A percentile compares a stretch with the other conserved stretches of the same genome.
phyloP scores from a whole-genome alignment of 2,797 vertebrate genomes.

The Bovichtus diacanthus region DNA sequence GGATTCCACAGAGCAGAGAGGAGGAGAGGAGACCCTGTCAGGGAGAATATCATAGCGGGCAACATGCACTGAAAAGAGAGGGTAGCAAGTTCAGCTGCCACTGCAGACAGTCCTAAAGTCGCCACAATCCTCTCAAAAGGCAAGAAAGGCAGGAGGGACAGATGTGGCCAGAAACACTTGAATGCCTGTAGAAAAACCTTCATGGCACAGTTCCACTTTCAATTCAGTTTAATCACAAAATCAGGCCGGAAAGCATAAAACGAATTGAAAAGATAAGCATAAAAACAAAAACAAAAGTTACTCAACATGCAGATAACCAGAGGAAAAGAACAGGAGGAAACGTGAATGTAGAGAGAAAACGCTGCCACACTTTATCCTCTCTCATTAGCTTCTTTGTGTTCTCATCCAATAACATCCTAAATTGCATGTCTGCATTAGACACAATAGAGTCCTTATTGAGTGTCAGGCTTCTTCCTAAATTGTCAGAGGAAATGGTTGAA shows the following conservation, averaged over 20 bases:
- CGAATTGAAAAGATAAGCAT: constrained; percentile 12
- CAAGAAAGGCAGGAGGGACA: constrained; percentile 8
- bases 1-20: constrained; percentile 81
- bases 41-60: constrained; percentile 56
- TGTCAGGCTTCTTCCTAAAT: constrained; percentile 64
- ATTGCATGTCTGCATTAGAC: constrained; percentile 30
- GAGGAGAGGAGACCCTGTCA: constrained; percentile 67
- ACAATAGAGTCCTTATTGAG: constrained; percentile 56
- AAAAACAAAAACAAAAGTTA: constrained; percentile 5
- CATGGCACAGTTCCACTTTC: neutral
- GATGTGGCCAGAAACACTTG: neutral
- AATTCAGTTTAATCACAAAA: constrained; percentile 12
- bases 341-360: constrained; percentile 4
- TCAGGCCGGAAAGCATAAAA: constrained; percentile 17
- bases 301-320: neutral
- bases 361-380: neutral
- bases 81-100: constrained; percentile 50
- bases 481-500: constrained; percentile 85
- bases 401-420: constrained; percentile 29
- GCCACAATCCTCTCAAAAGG: constrained; percentile 38
- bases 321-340: neutral
- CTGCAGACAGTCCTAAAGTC: constrained; percentile 33
- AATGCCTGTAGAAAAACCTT: constrained; percentile 3
- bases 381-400: constrained; percentile 25
- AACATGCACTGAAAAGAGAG: constrained; percentile 42